Evolutionary conservation across 1,140 invertebrate species (phyloP).

Genomic region (Sinella curviseta): DNA sequence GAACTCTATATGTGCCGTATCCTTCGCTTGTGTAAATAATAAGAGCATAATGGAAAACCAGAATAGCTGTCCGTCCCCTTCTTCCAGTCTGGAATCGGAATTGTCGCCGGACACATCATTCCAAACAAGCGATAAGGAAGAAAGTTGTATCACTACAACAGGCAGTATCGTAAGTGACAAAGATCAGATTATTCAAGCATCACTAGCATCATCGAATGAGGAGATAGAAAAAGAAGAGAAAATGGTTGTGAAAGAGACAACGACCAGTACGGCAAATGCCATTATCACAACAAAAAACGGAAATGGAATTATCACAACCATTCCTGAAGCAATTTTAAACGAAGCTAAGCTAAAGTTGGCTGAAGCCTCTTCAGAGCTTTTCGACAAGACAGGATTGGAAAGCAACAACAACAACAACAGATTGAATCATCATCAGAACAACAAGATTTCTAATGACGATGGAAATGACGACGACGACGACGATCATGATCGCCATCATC

Average conservation of each 20-base stretch:
- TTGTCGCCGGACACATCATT: background rate
- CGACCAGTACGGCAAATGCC: background rate
- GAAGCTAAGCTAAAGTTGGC: background rate
- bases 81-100: background rate
- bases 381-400: background rate
- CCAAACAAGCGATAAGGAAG: too few species aligned
- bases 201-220: background rate
- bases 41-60: background rate
- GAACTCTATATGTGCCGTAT: background rate
- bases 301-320: background rate
- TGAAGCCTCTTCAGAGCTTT: background rate
- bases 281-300: background rate
- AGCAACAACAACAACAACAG: background rate
- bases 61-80: background rate
- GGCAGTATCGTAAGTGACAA: background rate
- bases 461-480: background rate
- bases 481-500: background rate
- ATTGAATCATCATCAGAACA: background rate
- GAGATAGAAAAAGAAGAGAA: background rate
- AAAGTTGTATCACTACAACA: background rate
- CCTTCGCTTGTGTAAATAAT: background rate
- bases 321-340: constrained; percentile 2
- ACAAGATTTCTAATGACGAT: background rate
- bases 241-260: background rate
- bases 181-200: too few species aligned